Conservation (phyloP, 2,888 invertebrate genomes). For the Drymonia ruficornis region DNA sequence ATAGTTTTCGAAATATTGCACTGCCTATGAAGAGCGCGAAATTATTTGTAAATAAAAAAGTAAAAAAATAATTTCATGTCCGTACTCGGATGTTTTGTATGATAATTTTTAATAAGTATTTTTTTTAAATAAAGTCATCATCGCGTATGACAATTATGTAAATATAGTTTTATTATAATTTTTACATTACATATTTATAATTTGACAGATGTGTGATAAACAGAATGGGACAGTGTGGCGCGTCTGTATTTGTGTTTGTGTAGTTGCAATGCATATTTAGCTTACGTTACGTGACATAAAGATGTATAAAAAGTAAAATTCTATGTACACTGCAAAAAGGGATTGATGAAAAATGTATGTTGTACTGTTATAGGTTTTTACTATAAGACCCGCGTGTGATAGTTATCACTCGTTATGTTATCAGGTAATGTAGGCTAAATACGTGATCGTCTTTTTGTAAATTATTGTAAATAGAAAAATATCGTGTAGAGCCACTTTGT, state of each 20-base stretch:
- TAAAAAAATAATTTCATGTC: conserved; percentile 42
- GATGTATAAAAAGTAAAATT: neutral
- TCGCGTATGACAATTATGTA: conserved; percentile 67
- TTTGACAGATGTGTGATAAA: conserved; percentile 52
- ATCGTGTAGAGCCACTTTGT: conserved; percentile 47
- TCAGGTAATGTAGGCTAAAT: conserved; percentile 30
- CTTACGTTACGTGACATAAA: conserved; percentile 66
- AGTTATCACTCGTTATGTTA: conserved; percentile 17
- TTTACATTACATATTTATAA: conserved; percentile 64
- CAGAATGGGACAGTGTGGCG: conserved; percentile 34
- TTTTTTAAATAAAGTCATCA: conserved; percentile 50
- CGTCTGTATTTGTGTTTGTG: conserved; percentile 41
- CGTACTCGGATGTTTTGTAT: conserved; percentile 57
- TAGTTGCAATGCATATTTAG: conserved; percentile 24
- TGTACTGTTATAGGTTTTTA: neutral
- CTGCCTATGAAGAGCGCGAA: conserved; percentile 61
- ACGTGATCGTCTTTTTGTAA: conserved; percentile 50
- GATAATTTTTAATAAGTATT: conserved; percentile 52
- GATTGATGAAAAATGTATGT: neutral
- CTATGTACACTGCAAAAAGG: neutral
- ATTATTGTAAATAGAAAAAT: conserved; percentile 68
- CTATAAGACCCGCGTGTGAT: conserved; percentile 31
- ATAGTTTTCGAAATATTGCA: conserved; percentile 51
- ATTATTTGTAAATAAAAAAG: conserved; percentile 45
- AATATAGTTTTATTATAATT: conserved; percentile 70